phyloP scores from a whole-genome alignment of 1,140 invertebrate species.

The Ostrea denselamellosa region DNA sequence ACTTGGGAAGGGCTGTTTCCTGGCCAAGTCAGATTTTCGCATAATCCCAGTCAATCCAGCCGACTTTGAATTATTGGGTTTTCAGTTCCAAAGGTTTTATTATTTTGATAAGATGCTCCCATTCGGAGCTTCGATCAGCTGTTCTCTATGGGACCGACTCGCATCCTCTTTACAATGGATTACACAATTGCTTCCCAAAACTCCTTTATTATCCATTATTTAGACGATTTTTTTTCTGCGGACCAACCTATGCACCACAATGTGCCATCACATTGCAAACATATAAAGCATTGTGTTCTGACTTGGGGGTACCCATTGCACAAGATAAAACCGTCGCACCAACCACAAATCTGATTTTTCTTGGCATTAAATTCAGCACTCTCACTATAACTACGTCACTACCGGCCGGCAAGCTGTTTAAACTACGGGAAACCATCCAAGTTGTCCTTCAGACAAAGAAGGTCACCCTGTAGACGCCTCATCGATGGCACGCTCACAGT shows the following conservation, averaged over 20 bases:
- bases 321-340: background rate
- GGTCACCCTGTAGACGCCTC: constrained; percentile 28
- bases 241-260: background rate
- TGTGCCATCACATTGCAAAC: background rate
- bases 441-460: background rate
- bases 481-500: constrained; percentile 17
- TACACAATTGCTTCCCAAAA: background rate
- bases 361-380: background rate
- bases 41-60: background rate
- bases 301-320: background rate
- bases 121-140: constrained; percentile 39
- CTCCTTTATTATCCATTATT: constrained; percentile 35
- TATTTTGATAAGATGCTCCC: constrained; percentile 33
- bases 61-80: constrained; percentile 32
- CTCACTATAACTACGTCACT: background rate
- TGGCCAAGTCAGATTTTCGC: constrained; percentile 4
- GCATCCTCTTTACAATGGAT: constrained; percentile 20
- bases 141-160: background rate
- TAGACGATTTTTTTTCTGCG: constrained; percentile 38
- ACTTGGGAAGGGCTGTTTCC: background rate
- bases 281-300: background rate
- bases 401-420: background rate
- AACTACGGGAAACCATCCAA: background rate
- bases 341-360: constrained; percentile 17
- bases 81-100: background rate